These are phyloP conservation scores for Hemibagrus wyckioides DNA, from an alignment of 2,113 vertebrate genomes.

Conservation along the genomic window DNA sequence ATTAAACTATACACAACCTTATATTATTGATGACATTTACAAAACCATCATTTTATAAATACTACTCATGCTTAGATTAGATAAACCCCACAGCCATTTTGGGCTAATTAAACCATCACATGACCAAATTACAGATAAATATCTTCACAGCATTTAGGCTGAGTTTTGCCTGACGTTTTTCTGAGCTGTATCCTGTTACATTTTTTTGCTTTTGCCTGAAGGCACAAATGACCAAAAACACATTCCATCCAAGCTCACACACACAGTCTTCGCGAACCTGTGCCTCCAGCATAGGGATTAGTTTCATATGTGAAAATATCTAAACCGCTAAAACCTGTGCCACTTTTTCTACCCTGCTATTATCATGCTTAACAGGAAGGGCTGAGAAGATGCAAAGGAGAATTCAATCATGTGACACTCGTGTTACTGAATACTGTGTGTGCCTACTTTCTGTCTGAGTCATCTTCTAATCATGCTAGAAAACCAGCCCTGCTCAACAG, in stretches of 20 bases:
- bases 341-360: conserved; percentile 8
- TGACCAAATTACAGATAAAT: not conserved
- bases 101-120: not conserved
- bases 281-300: not conserved
- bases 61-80: not conserved
- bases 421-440: not conserved
- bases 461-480: not conserved
- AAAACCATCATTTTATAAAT: not conserved
- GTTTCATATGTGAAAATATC: not conserved
- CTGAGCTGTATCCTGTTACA: not conserved
- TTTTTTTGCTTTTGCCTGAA: not conserved
- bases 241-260: not conserved
- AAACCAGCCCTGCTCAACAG: not conserved
- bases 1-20: not conserved
- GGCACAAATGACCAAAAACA: not conserved
- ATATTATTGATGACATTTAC: not conserved
- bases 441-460: not conserved
- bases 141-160: not conserved
- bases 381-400: not conserved
- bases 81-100: not conserved
- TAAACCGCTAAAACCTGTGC: not conserved
- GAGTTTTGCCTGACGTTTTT: not conserved
- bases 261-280: not conserved
- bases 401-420: not conserved
- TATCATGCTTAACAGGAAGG: not conserved